Conservation (phyloP, 2,888 invertebrate species). For the Andrena minutula region DNA sequence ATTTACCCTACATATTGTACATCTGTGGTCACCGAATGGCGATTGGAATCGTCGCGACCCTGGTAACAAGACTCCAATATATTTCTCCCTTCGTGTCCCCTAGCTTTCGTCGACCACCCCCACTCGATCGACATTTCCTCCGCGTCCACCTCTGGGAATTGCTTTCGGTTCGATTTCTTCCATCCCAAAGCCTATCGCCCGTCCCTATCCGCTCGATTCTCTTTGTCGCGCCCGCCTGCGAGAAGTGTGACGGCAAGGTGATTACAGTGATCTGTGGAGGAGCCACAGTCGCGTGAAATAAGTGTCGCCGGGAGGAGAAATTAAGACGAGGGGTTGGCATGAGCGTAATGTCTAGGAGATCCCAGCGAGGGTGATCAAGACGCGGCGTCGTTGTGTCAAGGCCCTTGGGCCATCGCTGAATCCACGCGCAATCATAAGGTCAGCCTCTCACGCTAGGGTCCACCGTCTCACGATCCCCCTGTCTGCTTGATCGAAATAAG, state of each 20-base stretch:
- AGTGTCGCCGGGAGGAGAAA: constrained; percentile 51
- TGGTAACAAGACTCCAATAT: constrained; percentile 20
- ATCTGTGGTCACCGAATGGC: too few relatives aligned
- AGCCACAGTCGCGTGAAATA: constrained; percentile 31
- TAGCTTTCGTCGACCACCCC: constrained; percentile 8
- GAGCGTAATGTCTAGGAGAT: constrained; percentile 37
- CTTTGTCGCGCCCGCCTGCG: constrained; percentile 8
- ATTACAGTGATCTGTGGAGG: constrained; percentile 46
- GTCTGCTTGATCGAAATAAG: constrained; percentile 54
- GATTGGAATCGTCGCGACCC: constrained; percentile 12
- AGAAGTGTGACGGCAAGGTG: constrained; percentile 36
- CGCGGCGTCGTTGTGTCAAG: constrained; percentile 31
- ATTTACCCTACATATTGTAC: too few relatives aligned
- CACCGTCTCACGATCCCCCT: constrained; percentile 63
- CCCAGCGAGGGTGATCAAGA: constrained; percentile 32
- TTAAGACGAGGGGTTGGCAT: constrained; percentile 43
- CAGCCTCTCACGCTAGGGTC: constrained; percentile 70
- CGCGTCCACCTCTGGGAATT: constrained; percentile 29
- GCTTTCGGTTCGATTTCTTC: constrained; percentile 38
- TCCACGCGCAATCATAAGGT: constrained; percentile 68
- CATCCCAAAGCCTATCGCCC: background rate
- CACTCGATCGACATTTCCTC: constrained; percentile 42
- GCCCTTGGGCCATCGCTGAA: constrained; percentile 60
- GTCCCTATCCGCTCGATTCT: background rate
- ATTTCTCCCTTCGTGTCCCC: background rate